Evolutionary conservation across 2,888 invertebrate genomes (phyloP).

Genomic region (Eupithecia insigniata): DNA sequence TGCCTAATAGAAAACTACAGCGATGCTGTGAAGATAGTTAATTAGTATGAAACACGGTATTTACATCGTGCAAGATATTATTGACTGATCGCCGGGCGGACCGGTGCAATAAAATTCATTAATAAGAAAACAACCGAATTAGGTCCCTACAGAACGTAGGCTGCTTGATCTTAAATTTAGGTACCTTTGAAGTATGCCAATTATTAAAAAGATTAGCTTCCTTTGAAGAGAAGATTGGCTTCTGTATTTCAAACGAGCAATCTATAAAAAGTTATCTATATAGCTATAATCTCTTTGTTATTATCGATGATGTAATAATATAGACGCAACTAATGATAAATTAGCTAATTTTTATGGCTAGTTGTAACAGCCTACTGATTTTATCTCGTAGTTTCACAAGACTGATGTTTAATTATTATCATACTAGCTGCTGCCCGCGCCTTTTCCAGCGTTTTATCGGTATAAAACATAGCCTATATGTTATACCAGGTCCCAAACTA

Average conservation of each 20-base stretch:
- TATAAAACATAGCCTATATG: too few species aligned
- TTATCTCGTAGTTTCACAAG: conserved; percentile 15
- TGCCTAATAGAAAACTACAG: not conserved
- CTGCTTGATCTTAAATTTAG: too few species aligned
- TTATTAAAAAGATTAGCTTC: not conserved
- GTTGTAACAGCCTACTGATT: not conserved
- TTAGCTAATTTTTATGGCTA: not conserved
- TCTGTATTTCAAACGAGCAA: not conserved
- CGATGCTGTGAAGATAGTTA: not conserved
- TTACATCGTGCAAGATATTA: not conserved
- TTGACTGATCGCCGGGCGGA: too few species aligned
- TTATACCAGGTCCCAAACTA: too few species aligned
- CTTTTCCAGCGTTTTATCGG: too few species aligned
- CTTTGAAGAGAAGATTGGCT: not conserved
- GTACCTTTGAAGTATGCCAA: not conserved
- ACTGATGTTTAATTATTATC: conserved; percentile 14
- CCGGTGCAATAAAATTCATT: not conserved
- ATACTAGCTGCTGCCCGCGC: too few species aligned
- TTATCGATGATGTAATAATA: not conserved
- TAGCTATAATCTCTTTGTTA: not conserved
- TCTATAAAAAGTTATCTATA: not conserved
- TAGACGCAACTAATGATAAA: not conserved
- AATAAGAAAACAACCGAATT: not conserved
- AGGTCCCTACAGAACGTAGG: too few species aligned
- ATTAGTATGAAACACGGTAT: not conserved